Conservation (phyloP, 2,113 vertebrate genomes). For the Poeciliopsis prolifica region DNA sequence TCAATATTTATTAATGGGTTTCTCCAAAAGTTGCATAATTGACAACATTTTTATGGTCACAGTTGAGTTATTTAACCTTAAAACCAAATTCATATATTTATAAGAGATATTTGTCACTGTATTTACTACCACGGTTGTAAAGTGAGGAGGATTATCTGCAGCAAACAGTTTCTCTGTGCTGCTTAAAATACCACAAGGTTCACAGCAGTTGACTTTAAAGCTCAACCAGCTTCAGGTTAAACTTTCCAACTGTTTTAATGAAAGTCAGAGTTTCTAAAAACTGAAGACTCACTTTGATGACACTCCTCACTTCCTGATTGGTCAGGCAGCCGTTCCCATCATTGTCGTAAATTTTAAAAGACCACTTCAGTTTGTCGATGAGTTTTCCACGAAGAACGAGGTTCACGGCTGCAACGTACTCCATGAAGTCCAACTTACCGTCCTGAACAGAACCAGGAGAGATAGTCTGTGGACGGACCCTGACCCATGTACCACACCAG, state of each 20-base stretch:
- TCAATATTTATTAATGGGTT: too few species aligned
- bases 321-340: slow-evolving; percentile 85
- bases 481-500: too few species aligned
- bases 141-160: background rate
- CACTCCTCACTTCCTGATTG: slow-evolving; percentile 72
- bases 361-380: slow-evolving; percentile 86
- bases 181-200: background rate
- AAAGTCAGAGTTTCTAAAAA: background rate
- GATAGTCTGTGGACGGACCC: background rate
- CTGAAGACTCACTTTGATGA: slow-evolving; percentile 62
- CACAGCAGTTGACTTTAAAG: background rate
- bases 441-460: slow-evolving; percentile 69
- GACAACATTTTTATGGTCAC: too few species aligned
- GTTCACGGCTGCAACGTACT: slow-evolving; percentile 86
- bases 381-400: slow-evolving; percentile 85
- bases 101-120: too few species aligned
- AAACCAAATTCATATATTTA: background rate
- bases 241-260: background rate
- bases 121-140: background rate
- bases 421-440: slow-evolving; percentile 86
- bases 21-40: too few species aligned
- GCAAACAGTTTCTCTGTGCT: background rate
- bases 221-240: background rate
- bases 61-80: background rate
- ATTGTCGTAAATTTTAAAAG: slow-evolving; percentile 87